Evolutionary conservation across 2,113 vertebrate species (phyloP).

Genomic region (Benitochromis conjunctus): DNA sequence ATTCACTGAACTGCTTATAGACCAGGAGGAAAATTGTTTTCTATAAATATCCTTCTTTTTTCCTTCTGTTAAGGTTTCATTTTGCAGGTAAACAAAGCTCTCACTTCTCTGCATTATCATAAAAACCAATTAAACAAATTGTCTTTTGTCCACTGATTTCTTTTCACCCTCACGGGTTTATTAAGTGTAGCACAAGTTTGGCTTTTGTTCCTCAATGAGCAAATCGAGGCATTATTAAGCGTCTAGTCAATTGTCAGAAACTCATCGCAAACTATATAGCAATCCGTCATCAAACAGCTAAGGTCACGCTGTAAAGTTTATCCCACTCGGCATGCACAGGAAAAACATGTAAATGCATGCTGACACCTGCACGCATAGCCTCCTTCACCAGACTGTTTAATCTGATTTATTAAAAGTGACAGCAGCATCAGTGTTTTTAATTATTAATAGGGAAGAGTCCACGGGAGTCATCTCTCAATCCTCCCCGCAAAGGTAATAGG

Average conservation of each 20-base stretch:
- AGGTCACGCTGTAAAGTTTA: constrained; percentile 22
- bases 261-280: not conserved
- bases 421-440: constrained; percentile 74
- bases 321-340: not conserved
- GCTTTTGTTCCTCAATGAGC: not conserved
- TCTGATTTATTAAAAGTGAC: constrained; percentile 73
- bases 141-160: constrained; percentile 3
- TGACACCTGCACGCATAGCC: not conserved
- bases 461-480: constrained; percentile 66
- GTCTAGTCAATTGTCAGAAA: not conserved
- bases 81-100: constrained; percentile 45
- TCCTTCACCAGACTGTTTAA: constrained; percentile 13
- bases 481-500: constrained; percentile 63
- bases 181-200: not conserved
- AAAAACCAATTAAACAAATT: constrained; percentile 18
- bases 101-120: constrained; percentile 23
- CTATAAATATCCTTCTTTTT: constrained; percentile 42
- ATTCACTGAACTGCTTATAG: constrained; percentile 9
- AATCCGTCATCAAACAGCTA: constrained; percentile 12
- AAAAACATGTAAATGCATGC: not conserved
- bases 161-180: not conserved
- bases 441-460: constrained; percentile 67
- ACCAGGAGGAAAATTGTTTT: constrained; percentile 41
- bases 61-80: constrained; percentile 27
- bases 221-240: not conserved